Percentiles rank a stretch among this genome's conserved stretches.
Evolutionary conservation across 2,888 invertebrate species (phyloP).

Genomic region (Arrhopalites spinosus): DNA sequence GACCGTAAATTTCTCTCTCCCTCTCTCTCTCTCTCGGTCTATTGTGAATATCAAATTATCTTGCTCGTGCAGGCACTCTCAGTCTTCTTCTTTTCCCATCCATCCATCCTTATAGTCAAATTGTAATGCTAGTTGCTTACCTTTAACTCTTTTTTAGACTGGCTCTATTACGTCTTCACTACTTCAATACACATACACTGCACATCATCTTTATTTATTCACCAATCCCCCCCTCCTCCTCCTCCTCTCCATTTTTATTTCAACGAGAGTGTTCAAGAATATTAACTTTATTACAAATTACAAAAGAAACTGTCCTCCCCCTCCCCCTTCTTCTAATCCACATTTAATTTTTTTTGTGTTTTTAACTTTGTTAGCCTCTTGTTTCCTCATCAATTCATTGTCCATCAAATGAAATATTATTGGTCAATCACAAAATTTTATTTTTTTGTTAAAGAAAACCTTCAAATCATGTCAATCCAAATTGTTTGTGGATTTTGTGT

Average conservation of each 20-base stretch:
- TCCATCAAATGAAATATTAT: no score
- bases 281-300: neutral
- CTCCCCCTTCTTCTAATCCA: neutral
- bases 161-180: neutral
- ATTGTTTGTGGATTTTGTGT: no score
- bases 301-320: neutral
- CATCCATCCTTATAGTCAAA: constrained; percentile 12
- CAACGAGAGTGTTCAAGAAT: neutral
- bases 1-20: constrained; percentile 52
- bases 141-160: neutral
- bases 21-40: no score
- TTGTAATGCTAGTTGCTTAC: no score
- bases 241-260: no score
- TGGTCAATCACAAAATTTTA: no score
- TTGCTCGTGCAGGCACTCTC: constrained; percentile 42
- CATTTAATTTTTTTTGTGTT: no score
- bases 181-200: neutral
- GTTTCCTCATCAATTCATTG: no score
- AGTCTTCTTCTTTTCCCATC: constrained; percentile 37
- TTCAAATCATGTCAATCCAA: no score
- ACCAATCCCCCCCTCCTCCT: no score
- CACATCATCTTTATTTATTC: neutral
- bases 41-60: constrained; percentile 56
- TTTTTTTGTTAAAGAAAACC: no score
- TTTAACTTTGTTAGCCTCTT: no score